These are phyloP conservation scores for Acanthococcus lagerstroemiae DNA, from an alignment of 2,888 invertebrate species.

Conservation along the genomic window DNA sequence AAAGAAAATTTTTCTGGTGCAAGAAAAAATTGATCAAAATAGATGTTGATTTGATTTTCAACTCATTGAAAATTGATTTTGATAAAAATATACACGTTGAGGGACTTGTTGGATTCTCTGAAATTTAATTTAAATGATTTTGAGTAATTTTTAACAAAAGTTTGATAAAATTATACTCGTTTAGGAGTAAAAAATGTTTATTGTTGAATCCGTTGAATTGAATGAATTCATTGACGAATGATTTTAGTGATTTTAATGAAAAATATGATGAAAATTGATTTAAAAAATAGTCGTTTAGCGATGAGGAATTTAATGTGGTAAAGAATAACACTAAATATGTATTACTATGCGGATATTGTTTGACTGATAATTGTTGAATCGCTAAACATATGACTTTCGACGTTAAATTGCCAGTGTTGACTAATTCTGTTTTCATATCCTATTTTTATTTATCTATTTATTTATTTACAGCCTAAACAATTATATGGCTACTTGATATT, in stretches of 20 bases:
- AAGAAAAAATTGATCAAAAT: no score
- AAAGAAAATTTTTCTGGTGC: no score
- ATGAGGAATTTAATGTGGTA: neutral
- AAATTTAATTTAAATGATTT: no score
- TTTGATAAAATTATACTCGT: neutral
- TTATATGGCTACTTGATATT: no score
- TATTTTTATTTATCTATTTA: no score
- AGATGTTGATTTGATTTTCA: neutral
- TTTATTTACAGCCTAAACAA: no score
- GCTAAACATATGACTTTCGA: no score
- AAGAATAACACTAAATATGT: neutral
- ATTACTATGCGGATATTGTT: no score
- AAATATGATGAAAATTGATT: neutral
- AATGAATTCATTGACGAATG: neutral
- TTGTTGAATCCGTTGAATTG: neutral
- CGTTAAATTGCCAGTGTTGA: no score
- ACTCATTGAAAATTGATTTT: neutral
- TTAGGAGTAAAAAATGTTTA: neutral
- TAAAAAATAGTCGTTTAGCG: neutral
- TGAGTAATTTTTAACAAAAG: no score
- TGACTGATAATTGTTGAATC: no score
- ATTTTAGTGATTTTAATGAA: neutral
- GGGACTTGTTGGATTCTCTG: neutral
- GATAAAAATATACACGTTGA: neutral
- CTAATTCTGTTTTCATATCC: no score